Conservation (phyloP, 1,140 invertebrate species). For the Eriosoma lanigerum region DNA sequence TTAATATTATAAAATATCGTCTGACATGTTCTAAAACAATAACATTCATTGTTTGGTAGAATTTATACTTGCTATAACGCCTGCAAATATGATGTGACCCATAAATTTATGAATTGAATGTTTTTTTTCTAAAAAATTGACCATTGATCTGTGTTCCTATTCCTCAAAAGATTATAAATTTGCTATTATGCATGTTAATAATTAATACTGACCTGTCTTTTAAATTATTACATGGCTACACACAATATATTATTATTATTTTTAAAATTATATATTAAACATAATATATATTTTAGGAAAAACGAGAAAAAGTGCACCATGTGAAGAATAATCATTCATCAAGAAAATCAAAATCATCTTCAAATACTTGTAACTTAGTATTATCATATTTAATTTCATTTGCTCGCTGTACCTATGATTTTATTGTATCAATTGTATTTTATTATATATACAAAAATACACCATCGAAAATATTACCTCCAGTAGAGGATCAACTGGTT, state of each 20-base stretch:
- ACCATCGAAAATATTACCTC: conserved; percentile 62
- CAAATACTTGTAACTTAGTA: not conserved
- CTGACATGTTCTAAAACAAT: no score
- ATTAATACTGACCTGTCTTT: not conserved
- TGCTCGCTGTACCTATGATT: conserved; percentile 57
- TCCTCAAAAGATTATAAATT: not conserved
- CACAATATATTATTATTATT: not conserved
- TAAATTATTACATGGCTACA: no score
- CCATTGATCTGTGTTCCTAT: no score
- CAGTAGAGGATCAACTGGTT: conserved; percentile 64
- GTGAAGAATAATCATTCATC: not conserved
- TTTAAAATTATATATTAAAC: not conserved
- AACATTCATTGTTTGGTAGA: no score
- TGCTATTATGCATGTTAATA: not conserved
- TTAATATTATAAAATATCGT: no score
- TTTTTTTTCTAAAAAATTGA: no score
- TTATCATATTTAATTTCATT: conserved; percentile 34
- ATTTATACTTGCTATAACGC: no score
- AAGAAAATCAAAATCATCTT: conserved; percentile 20
- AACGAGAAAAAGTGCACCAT: not conserved
- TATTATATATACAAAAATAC: conserved; percentile 56
- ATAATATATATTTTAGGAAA: not conserved
- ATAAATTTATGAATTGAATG: no score
- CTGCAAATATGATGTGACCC: no score
- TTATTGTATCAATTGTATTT: conserved; percentile 60